phyloP scores from a whole-genome alignment of 2,797 vertebrate genomes.

The Sebastiscus albofasciatus region DNA sequence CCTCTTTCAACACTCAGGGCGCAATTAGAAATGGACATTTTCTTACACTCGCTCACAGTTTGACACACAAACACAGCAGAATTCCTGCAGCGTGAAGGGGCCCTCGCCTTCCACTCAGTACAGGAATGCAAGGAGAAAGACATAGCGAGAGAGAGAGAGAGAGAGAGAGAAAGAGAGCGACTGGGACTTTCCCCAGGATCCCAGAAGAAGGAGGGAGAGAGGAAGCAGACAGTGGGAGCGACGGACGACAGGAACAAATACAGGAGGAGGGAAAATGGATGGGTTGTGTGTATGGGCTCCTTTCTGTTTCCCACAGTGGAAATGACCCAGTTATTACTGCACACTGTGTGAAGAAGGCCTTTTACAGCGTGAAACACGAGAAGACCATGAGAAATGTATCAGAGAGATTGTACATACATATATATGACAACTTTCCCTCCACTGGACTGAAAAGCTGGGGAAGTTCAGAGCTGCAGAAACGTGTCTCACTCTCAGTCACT shows the following conservation, averaged over 20 bases:
- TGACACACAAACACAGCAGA: constrained; percentile 39
- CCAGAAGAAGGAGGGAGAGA: constrained; percentile 68
- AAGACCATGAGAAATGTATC: constrained; percentile 18
- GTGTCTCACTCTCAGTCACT: constrained; percentile 6
- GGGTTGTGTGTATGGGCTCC: constrained; percentile 60
- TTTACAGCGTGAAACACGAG: constrained; percentile 2
- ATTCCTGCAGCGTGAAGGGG: constrained; percentile 58
- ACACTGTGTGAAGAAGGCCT: constrained; percentile 37
- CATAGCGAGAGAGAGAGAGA: constrained; percentile 12
- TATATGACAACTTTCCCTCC: constrained; percentile 17
- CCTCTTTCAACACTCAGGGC: constrained; percentile 55
- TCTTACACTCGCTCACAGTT: constrained; percentile 45
- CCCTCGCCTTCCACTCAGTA: constrained; percentile 47
- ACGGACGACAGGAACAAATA: constrained; percentile 80
- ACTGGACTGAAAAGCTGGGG: background rate
- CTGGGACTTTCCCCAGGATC: constrained; percentile 82
- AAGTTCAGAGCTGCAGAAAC: constrained; percentile 5
- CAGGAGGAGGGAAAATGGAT: constrained; percentile 79
- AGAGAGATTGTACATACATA: background rate
- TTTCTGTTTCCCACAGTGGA: constrained; percentile 80
- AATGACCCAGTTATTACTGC: constrained; percentile 72
- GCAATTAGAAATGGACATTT: constrained; percentile 64
- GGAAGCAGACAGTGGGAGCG: constrained; percentile 78
- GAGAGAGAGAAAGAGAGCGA: constrained; percentile 7
- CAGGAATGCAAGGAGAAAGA: constrained; percentile 57